Base-by-base conservation (phyloP, 2,888 invertebrate species). In the Phymatocera aterrima region DNA sequence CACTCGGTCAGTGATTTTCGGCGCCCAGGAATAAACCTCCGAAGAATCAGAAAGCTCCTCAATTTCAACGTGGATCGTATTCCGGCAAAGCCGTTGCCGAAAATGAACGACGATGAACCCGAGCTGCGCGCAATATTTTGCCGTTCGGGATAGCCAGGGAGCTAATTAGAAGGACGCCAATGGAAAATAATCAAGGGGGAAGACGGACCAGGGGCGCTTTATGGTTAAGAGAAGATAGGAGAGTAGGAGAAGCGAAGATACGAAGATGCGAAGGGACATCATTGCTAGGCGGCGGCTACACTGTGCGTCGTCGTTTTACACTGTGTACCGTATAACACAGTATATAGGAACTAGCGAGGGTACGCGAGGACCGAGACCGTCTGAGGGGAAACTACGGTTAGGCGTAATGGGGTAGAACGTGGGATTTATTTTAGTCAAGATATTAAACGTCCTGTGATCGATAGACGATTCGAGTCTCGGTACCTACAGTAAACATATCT, bases 331-430 rank as follows among this genome's bases (percentile, higher is more conserved):
- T 37, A 37, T 37, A n/a, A n/a, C n/a, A 64, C 57, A 57, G 70
- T 70, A 51, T n/a, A n/a, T 10, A 46, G 28, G 43, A n/a, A 60
- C 31, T n/a, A n/a, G 60, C 24, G 81, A 80, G 84, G 84, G 81
- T 84, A 86, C 48, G n/a, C n/a, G 75, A 60, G 48, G 85, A 87
- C 83, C 84, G 84, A 79, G 83, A 84, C 84, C 43, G 65, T 43
- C 43, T 34, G 83, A 82, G 83, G 83, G 83, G 86, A 84, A 84
- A 84, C 81, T 83, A 82, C 83, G 84, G 84, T 87, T 87, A 85
- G 79, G 84, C 82, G 85, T 86, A 87, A 87, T 86, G 86, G 87
- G 84, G 84, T 85, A 87, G 85, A 87, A 86, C 86, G 83, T 83
- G 79, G 82, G 83, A 86, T 85, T 87, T 87, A 87, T 87, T 87